Conservation (phyloP, 2,888 invertebrate species). For the Drosophila pseudotalamancana region DNA sequence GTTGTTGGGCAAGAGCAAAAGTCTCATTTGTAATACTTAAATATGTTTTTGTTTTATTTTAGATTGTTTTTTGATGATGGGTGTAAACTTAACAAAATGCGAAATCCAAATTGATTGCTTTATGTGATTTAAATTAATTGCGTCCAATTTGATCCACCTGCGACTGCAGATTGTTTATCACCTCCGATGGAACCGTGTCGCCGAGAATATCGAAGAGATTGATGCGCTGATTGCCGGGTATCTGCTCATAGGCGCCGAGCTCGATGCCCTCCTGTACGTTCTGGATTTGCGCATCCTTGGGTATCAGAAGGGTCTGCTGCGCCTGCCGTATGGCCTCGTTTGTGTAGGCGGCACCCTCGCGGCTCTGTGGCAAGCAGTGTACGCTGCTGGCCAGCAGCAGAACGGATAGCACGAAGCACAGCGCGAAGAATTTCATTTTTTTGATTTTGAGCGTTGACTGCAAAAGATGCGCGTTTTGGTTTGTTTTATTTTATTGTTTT, state of each 20-base stretch:
- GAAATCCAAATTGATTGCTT: conserved; percentile 50
- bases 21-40: conserved; percentile 39
- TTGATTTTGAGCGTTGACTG: conserved; percentile 24
- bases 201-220: conserved; percentile 93
- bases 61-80: conserved; percentile 25
- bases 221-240: conserved; percentile 93
- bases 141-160: conserved; percentile 94
- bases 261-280: conserved; percentile 94
- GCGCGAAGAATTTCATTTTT: conserved; percentile 66
- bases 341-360: conserved; percentile 93
- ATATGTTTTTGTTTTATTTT: conserved; percentile 34
- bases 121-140: conserved; percentile 83
- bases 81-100: conserved; percentile 66
- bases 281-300: conserved; percentile 94
- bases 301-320: conserved; percentile 93
- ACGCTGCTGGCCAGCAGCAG: conserved; percentile 56
- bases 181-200: conserved; percentile 93
- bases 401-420: conserved; percentile 70
- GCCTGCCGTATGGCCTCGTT: conserved; percentile 95
- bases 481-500: not conserved
- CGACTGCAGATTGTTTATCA: conserved; percentile 93
- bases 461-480: conserved; percentile 35
- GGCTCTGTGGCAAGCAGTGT: conserved; percentile 86
- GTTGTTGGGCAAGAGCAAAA: conserved; percentile 16
- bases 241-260: conserved; percentile 93